Evolutionary conservation across 2,888 invertebrate species (phyloP), one percentile per base, ranked within the genome.

Genomic region (Orthosia incerta): DNA sequence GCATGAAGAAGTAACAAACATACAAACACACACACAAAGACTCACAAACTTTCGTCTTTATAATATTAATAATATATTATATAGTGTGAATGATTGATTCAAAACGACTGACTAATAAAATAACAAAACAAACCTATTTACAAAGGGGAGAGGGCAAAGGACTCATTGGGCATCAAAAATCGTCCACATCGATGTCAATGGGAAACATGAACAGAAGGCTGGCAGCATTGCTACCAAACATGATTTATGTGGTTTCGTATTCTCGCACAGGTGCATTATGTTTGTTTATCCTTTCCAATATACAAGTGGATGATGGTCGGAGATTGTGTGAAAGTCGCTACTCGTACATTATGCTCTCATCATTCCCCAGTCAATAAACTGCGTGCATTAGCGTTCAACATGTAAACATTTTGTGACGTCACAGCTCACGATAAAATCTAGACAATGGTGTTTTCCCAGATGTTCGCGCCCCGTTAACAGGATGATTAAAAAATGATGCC

Each of bases 401-500:
- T 63, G 72, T 66, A 73, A 65, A 66, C 18, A 71, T 68, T 50
- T 53, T 72, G 45, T 83, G 83, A 84, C 86, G 85, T 86, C 74
- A 85, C 13, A 56, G 64, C 74, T 74, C 82, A 77, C 77, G 75
- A 77, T 78, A 68, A 85, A 80, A 80, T 68, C 70, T 76, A 89
- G 88, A 93, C 93, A 93, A 92, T 92, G 87, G 88, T 80, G 86
- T 88, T 90, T 88, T 89, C 86, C 78, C 91, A 91, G 88, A 88
- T 89, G 91, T 83, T 67, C 51, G 80, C 73, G 79, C 76, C 82
- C 71, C 51, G 85, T 88, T 88, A 86, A 83, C 76, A 80, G 83
- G 84, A 86, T 87, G 91, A 93, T 93, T 91, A 91, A 92, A 91
- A 91, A 92, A 90, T 87, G 78, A 92, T 92, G 92, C 91, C 92